Base-by-base conservation (phyloP, 2,888 invertebrate genomes). In the Hemistola chrysoprasaria region DNA sequence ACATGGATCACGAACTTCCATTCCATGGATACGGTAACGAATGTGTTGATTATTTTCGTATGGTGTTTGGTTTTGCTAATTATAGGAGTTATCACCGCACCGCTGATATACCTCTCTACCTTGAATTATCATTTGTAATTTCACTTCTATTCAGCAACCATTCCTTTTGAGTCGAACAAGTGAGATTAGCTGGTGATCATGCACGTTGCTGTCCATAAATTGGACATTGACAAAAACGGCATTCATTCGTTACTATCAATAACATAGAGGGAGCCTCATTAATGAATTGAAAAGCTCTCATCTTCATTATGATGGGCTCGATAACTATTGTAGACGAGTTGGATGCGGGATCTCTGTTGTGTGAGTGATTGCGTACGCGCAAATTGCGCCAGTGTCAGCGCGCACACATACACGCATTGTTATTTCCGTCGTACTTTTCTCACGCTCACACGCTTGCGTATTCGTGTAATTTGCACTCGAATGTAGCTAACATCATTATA, bases 371-470 rank as follows among this genome's bases (percentile, higher is more conserved):
- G 60, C 59, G 58, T 62, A 68, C 67, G 61, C 61, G 65, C 59
- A 61, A 66, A 69, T 67, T 65, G 65, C 69, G 62, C 69, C 65
- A 66, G 72, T 71, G 67, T 64, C 61, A 53, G 61, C 63, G 60
- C 63, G 61, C 74, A 73, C 74, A 80, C 75, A 75, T 53, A 52
- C 64, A 53, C 62, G 63, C 22, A 33, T 35, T 31, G 71, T 73
- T 76, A 77, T 78, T 74, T 78, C 75, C 78, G 74, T 70, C 66
- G 82, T 77, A 78, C 73, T 78, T 84, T 88, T 89, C 89, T 85
- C 88, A 89, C 87, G 86, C 81, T 86, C 71, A 79, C 81, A 75
- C 73, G 75, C 74, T 62, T 71, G 72, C 67, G 53, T 64, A 60
- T 67, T 70, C 55, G 58, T 65, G 69, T 76, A 80, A 80, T 85